These are phyloP conservation scores for Scytalopus superciliaris DNA, from an alignment of 2,113 vertebrate genomes.

Conservation along the genomic window DNA sequence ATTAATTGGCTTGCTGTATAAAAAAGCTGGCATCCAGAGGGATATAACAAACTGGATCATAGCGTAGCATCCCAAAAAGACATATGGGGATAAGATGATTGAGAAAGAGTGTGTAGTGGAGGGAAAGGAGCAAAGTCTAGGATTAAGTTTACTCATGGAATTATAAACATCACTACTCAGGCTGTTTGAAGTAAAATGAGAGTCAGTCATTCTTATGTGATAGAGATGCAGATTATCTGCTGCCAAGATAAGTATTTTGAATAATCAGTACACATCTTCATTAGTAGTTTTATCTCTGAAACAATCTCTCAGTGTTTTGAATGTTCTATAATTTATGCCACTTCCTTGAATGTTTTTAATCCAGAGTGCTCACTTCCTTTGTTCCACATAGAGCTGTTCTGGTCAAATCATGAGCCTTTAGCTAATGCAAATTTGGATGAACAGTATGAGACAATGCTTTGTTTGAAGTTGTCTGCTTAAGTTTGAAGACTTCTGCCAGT, in stretches of 20 bases:
- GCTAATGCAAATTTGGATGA: neutral
- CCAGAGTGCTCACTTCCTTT: neutral
- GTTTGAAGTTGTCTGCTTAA: neutral
- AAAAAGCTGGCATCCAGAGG: neutral
- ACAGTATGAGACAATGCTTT: neutral
- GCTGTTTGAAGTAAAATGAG: neutral
- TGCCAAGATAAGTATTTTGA: neutral
- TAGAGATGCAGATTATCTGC: neutral
- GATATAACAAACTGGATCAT: neutral
- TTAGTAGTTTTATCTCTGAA: neutral
- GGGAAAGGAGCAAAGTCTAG: neutral
- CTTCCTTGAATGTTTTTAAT: neutral
- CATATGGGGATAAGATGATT: neutral
- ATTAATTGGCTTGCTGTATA: accelerated
- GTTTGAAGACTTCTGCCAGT: neutral
- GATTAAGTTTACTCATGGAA: neutral
- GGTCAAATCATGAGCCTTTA: neutral
- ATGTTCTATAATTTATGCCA: neutral
- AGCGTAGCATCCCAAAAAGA: neutral
- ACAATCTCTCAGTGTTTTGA: neutral
- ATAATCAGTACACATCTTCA: neutral
- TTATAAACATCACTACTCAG: neutral
- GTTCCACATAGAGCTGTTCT: neutral
- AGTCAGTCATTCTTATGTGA: neutral
- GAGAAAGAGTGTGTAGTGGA: neutral